A percentile compares a stretch with the other conserved stretches of the same genome.
Conservation (phyloP, 2,888 invertebrate genomes). For the Nymphalis c-album region DNA sequence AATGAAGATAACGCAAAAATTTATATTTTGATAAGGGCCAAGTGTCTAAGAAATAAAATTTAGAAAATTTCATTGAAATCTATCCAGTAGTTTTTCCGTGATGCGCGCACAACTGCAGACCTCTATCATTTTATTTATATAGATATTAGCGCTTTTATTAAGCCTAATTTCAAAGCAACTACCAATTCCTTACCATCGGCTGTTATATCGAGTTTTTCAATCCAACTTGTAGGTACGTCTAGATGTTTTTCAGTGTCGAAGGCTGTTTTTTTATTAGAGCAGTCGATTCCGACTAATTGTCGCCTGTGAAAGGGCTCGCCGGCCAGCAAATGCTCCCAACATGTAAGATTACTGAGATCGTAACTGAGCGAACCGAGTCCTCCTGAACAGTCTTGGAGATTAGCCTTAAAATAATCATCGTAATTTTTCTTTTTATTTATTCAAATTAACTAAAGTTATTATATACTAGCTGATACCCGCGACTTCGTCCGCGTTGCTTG, state of each 20-base stretch:
- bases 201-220: constrained; percentile 83
- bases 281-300: constrained; percentile 77
- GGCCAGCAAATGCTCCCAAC: constrained; percentile 88
- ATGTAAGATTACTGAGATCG: constrained; percentile 80
- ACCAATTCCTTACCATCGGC: constrained; percentile 68
- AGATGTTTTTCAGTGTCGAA: constrained; percentile 85
- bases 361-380: constrained; percentile 81
- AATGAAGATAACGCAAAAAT: too few species aligned
- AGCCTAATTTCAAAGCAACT: background rate
- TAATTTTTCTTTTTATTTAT: too few species aligned
- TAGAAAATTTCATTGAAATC: too few species aligned
- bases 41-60: too few species aligned
- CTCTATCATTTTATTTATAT: too few species aligned
- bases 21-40: too few species aligned
- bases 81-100: too few species aligned
- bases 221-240: constrained; percentile 89
- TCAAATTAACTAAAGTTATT: too few species aligned
- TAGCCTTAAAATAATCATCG: constrained; percentile 63
- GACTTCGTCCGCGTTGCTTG: too few species aligned
- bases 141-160: too few species aligned
- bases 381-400: constrained; percentile 81
- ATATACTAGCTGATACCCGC: too few species aligned
- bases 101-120: too few species aligned
- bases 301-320: constrained; percentile 83
- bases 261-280: constrained; percentile 63